Percentiles rank a stretch among this genome's conserved stretches.
Evolutionary conservation across 2,797 vertebrate species (phyloP).

Genomic region (Betta splendens): DNA sequence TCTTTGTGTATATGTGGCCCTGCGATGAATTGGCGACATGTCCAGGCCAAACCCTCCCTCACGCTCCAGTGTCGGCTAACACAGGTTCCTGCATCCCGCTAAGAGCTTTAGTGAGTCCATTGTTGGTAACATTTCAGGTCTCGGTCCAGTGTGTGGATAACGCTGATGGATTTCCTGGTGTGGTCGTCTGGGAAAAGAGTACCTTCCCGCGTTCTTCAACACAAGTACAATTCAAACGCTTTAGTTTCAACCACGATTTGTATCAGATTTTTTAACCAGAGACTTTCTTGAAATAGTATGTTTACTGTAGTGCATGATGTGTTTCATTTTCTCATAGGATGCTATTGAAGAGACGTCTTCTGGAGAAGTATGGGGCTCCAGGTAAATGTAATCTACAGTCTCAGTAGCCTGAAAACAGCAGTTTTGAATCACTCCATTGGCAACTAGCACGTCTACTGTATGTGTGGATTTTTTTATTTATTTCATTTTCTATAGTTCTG

Average conservation of each 20-base stretch:
- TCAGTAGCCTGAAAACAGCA: too few species aligned
- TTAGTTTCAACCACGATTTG: background rate
- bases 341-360: too few species aligned
- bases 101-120: too few species aligned
- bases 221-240: conserved; percentile 6
- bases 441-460: background rate
- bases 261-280: too few species aligned
- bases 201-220: background rate
- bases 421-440: too few species aligned
- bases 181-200: background rate
- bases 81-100: too few species aligned
- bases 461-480: background rate
- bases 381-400: background rate
- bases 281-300: too few species aligned
- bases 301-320: background rate
- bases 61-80: too few species aligned
- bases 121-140: conserved; percentile 2
- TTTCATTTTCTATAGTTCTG: conserved; percentile 17
- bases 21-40: too few species aligned
- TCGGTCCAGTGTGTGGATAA: conserved; percentile 13
- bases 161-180: background rate
- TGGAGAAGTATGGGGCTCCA: background rate
- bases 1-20: too few species aligned
- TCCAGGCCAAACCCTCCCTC: too few species aligned
- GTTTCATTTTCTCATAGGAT: conserved; percentile 1